Base-by-base conservation (phyloP, 2,113 vertebrate genomes). In the Loxodonta africana region DNA sequence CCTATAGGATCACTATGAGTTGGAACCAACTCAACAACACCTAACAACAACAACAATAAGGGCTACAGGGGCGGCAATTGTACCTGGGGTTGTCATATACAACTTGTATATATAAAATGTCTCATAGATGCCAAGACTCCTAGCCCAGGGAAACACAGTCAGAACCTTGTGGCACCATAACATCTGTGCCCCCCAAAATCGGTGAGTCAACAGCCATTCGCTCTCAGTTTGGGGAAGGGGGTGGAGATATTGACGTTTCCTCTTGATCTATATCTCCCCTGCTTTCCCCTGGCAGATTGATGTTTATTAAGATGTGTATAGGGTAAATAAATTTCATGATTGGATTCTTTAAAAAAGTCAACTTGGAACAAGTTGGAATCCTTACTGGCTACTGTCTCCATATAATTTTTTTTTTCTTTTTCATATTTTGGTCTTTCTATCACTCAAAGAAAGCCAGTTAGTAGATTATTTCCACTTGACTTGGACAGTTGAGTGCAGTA, bases 151-250 rank as follows among this genome's bases (percentile, higher is more conserved):
- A 20, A 44, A 73, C 23, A 11, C 23, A 9, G 6, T 2, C 6
- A 46, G 57, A 69, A 23, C 6, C 20, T 11, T 21, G 18, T 37
- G 20, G 8, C 8, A 2, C 18, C 0, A 0, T 30, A 25, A 14
- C 30, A 25, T 41, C 44, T 83, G 0, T 18, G 9, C 57, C 17
- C 53, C 73, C 78, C 20, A 8, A 60, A 83, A 48, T n/a, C 25
- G 15, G 9, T 20, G 30, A 83, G 46, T 41, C 46, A 6, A 67
- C 10, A 20, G 8, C 17, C 23, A 5, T 23, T 57, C n/a, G 23
- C 26, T 90, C 46, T 67, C 30, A 11, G 9, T 62, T 23, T 83
- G 77, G 76, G 69, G 71, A 83, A n/a, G 48, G 23, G 17, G 51
- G 51, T 28, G 8, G 74, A 60, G 25, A 25, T 14, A 1, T 20